Evolutionary conservation across 1,140 invertebrate genomes (phyloP), one percentile per base, ranked within the genome.

Genomic region (Sogatella furcifera): DNA sequence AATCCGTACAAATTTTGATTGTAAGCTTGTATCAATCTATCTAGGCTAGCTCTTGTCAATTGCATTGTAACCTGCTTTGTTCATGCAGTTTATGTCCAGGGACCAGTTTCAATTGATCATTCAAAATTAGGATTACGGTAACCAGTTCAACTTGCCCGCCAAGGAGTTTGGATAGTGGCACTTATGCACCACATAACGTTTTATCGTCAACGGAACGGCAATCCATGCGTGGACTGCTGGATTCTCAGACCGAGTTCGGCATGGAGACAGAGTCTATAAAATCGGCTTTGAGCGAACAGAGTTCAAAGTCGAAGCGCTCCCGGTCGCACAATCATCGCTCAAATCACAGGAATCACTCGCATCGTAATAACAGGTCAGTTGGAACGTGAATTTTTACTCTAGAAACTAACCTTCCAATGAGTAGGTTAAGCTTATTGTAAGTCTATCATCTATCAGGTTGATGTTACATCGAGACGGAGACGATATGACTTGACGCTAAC

Each of bases 321-420:
- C 42, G 74, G 54, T 72, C 71, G 38, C 74, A 77, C 52, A 71
- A 65, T 61, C 71, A 70, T 52, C 74, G 76, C 64, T 69, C 69
- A 49, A 74, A 74, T 66, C 71, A 77, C 61, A 66, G 76, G 31
- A 73, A 73, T 61, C 72, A 77, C 62, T 77, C 76, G 3, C 75
- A 77, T 58, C 69, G 76, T 52, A 74, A 70, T 55, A 71, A 69
- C 38, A 76, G 75, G 76, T 77, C 69, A 61, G 28, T 53, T 63
- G 57, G 10, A 41, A 21, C 57, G 24, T 28, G 24, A 46, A 46
- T 46, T 19, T 46, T 15, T n/a, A 9, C 9, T 4, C 43, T 46
- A 15, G n/a, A 21, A 43, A 43, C 21, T 22, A 31, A 28, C 15
- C 8, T 24, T 28, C 11, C 31, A 19, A 19, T n/a, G 42, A 60